Evolutionary conservation across 2,888 invertebrate genomes (phyloP).

Genomic region (Pterostichus madidus): DNA sequence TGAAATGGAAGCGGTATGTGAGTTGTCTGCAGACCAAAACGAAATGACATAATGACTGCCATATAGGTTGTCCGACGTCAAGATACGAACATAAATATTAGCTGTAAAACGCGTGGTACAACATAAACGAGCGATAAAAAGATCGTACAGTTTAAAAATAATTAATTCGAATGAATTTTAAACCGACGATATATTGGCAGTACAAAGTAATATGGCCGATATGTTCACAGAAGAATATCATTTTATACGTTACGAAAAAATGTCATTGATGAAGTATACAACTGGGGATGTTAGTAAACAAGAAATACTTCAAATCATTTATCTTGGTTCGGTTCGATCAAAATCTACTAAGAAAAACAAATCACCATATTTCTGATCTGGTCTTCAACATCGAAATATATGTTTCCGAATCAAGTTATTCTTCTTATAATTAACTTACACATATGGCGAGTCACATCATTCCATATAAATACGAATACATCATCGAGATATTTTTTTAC

Average conservation of each 20-base stretch:
- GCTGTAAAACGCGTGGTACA: conserved; percentile 64
- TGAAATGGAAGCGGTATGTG: conserved; percentile 63
- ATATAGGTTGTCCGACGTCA: conserved; percentile 65
- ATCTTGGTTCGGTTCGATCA: conserved; percentile 36
- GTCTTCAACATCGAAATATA: neutral
- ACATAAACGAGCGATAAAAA: conserved; percentile 63
- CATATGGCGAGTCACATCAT: conserved; percentile 16
- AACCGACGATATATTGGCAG: conserved; percentile 54
- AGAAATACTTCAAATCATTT: conserved; percentile 42
- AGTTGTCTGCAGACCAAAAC: conserved; percentile 61
- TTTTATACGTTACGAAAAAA: conserved; percentile 39
- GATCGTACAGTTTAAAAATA: conserved; percentile 62
- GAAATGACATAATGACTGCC: conserved; percentile 67
- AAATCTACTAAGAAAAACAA: conserved; percentile 32
- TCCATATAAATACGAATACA: conserved; percentile 20
- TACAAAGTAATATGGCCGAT: conserved; percentile 54
- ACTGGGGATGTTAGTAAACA: conserved; percentile 50
- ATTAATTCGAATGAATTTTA: conserved; percentile 64
- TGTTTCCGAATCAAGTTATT: conserved; percentile 6
- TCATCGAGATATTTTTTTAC: conserved; percentile 10
- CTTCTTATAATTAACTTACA: conserved; percentile 25
- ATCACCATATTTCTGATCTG: neutral
- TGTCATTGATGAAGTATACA: conserved; percentile 50
- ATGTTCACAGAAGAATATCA: conserved; percentile 29
- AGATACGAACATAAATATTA: conserved; percentile 66